Evolutionary conservation across 2,113 vertebrate species (phyloP).

Genomic region (Anthoscopus minutus): DNA sequence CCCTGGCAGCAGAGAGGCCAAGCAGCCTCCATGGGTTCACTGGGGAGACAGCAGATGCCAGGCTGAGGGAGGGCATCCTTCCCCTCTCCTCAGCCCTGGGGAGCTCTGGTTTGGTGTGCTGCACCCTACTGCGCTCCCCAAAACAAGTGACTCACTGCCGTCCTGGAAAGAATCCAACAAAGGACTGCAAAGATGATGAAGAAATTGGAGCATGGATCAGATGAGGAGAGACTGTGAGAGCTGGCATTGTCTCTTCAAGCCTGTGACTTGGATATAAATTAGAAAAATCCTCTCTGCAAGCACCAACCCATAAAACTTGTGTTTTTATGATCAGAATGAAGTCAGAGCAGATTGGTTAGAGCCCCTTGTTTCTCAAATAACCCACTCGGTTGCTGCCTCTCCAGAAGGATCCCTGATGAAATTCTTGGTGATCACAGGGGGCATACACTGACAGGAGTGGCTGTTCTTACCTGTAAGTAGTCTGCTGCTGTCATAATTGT

Average conservation of each 20-base stretch:
- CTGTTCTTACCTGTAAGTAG: not conserved
- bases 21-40: not conserved
- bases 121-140: not conserved
- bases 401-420: not conserved
- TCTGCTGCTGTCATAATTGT: not conserved
- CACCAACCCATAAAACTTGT: not conserved
- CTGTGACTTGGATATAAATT: not conserved
- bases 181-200: not conserved
- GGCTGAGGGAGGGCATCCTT: not conserved
- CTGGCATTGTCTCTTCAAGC: not conserved
- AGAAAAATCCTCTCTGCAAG: not conserved
- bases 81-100: not conserved
- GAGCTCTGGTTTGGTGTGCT: not conserved
- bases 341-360: not conserved
- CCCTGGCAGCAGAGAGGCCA: not conserved
- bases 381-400: not conserved
- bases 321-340: not conserved
- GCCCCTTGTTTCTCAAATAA: not conserved
- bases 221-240: not conserved
- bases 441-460: rapidly evolving
- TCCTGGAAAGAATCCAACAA: not conserved
- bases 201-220: not conserved
- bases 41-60: not conserved
- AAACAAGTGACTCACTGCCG: rapidly evolving
- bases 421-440: not conserved